Evolutionary conservation across 2,797 vertebrate species (phyloP), one percentile per base, ranked within the genome.

Genomic region (Microhierax caerulescens): DNA sequence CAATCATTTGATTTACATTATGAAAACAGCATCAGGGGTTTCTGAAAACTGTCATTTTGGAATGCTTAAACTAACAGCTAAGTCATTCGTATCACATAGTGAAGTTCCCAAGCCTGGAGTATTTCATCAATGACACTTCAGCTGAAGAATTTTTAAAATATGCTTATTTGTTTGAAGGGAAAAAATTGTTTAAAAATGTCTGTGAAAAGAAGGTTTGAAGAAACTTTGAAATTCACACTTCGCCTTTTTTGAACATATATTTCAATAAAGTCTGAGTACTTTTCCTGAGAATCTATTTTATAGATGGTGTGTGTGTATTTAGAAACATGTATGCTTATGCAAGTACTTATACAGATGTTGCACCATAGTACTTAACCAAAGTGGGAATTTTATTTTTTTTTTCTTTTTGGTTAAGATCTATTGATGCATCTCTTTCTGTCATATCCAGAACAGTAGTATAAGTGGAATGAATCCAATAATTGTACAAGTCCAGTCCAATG

Each of bases 1-100:
- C 93, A 79, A 90, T 96, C 90, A 93, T 93, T 82, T 83, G 37
- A 85, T 95, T 94, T 95, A 67, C 95, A 87, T 97, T 95, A 90
- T 93, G 96, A 97, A 97, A 95, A 94, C 75, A 95, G 90, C 88
- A 67, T 57, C 82, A 57, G 90, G 45, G 32, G 67, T 97, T 97
- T 87, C 91, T 96, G 94, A 96, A 94, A 94, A 90, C 97, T 97
- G 96, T 95, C 97, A 92, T 70, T 78, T 92, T 80, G 75, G 37
- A 91, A 70, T 86, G 92, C 83, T 37, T 85, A 18, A 76, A 56
- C 76, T 96, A 97, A 85, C 86, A 90, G 67, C 67, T 61, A 85
- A 78, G 54, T 84, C 96, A 82, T 76, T 94, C 83, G 83, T 80
- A 25, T 74, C 93, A 94, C 94, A 88, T 34, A 93, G 74, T 61